Evolutionary conservation across 2,113 vertebrate species (phyloP), one percentile per base, ranked within the genome.

Genomic region (Nipponia nippon): DNA sequence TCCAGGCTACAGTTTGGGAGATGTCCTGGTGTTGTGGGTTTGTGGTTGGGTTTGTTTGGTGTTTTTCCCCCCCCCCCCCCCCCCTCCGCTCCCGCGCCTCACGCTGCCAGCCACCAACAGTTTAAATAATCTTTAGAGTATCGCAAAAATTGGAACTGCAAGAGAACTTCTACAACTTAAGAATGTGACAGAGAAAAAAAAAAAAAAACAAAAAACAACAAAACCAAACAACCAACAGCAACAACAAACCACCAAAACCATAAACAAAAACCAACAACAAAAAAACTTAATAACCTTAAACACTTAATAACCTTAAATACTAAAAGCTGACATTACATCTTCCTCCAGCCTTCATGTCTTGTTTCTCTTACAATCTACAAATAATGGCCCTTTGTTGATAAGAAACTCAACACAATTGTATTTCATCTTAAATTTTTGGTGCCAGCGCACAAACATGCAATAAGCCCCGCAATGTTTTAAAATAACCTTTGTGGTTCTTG

Each of bases 381-480:
- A 96, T 80, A 96, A 90, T 59, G 67, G 62, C 62, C 71, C 55
- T 95, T 96, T 96, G 94, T 96, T 88, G 89, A 95, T 80, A 80
- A 89, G 53, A 94, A 95, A 94, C 66, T 82, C 90, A 47, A 56
- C 67, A 56, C 67, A 93, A 66, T 88, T 92, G 34, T 71, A 83
- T 90, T 94, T 94, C 91, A 83, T 52, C 63, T 65, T 47, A 63
- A 96, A 94, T 91, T 90, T 94, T 90, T 83, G 76, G 91, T 96
- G 87, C 84, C 94, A 91, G 91, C 12, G 63, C 80, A 87, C 93
- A 84, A 95, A 81, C 96, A 91, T 22, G 88, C 93, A 47, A 42
- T 92, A 95, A 97, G 86, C 82, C n/a, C 47, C 38, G 20, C 84
- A 80, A 77, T 92, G 84, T 88, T 96, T 96, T 91, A 78, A 91